Conservation (phyloP, 2,888 invertebrate genomes). For the Caenorhabditis plicata region DNA sequence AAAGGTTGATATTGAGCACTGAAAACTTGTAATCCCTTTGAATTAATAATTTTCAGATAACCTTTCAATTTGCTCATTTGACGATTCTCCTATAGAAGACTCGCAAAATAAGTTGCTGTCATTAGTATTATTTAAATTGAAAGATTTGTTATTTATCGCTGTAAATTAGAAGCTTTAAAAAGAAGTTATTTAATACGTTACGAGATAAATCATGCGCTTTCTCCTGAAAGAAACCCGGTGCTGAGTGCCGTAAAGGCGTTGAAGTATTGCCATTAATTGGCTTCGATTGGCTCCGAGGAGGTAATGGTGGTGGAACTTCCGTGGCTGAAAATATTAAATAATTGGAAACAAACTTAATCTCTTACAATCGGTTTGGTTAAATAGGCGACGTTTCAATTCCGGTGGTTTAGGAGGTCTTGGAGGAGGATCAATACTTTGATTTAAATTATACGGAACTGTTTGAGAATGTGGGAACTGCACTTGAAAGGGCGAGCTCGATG, state of each 20-base stretch:
- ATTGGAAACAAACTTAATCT: too few species aligned
- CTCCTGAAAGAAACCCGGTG: constrained; percentile 1
- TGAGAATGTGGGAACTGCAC: constrained; percentile 10
- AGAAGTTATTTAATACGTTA: constrained; percentile 4
- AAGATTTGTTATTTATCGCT: too few species aligned
- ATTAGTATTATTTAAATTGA: too few species aligned
- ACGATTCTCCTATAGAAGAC: too few species aligned
- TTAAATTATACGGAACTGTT: constrained; percentile 4
- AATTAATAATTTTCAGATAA: not conserved
- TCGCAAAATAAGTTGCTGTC: too few species aligned
- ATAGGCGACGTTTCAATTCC: constrained; percentile 9
- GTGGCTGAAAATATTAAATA: too few species aligned
- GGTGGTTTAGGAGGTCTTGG: constrained; percentile 18
- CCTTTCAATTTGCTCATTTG: too few species aligned
- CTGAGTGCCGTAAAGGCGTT: constrained; percentile 21
- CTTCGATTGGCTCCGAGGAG: constrained; percentile 1
- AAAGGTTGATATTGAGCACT: constrained; percentile 31
- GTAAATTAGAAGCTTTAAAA: not conserved
- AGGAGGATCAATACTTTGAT: constrained; percentile 3
- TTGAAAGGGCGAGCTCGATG: too few species aligned
- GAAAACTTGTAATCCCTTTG: too few species aligned
- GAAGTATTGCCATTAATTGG: constrained; percentile 4
- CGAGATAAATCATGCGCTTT: constrained; percentile 4
- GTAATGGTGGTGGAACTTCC: constrained; percentile 26
- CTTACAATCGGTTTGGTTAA: too few species aligned